Evolutionary conservation across 2,888 invertebrate species (phyloP), one percentile per base, ranked within the genome.

Genomic region (Phyllotreta cruciferae): DNA sequence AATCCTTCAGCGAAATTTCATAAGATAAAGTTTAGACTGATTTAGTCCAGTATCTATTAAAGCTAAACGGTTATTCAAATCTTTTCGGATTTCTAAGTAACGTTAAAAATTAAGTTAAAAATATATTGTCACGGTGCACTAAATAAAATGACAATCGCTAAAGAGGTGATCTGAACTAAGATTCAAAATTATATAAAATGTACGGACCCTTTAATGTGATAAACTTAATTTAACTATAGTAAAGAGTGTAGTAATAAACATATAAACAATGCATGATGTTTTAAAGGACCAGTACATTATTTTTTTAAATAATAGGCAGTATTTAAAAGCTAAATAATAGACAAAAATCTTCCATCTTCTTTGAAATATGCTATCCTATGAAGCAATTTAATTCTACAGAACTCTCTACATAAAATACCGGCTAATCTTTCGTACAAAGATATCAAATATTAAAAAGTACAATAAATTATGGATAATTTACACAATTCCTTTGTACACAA

Each of bases 41-140:
- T 52, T 58, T 42, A 58, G 13, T 36, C 24, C 50, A 50, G 6
- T 49, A 50, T 41, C 49, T 50, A 52, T 42, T 42, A 60, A 49
- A 36, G 7, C 37, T 11, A 41, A 13, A 38, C 34, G 13, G 41
- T 56, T 10, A 38, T 34, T 8, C 10, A 9, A 10, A 7, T 60
- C 60, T 52, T 53, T 56, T 60, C 52, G 13, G 37, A 57, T 50
- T 50, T 52, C 50, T 60, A 60, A 60, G 52, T 60, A 60, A 60
- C 14, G 53, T 52, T 44, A 36, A 41, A 52, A 52, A 52, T 52
- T 52, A 60, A 60, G 60, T 60, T 60, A 52, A 52, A 58, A 60
- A 58, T 58, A 58, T 24, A 24, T 24, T 24, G 35, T 34, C 50
- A 60, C 11, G 36, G 42, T 44, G 36, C 24, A 14, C 9, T 36